Evolutionary conservation across 2,888 invertebrate species (phyloP), one percentile per base, ranked within the genome.

Genomic region (Aspidiotus destructor): DNA sequence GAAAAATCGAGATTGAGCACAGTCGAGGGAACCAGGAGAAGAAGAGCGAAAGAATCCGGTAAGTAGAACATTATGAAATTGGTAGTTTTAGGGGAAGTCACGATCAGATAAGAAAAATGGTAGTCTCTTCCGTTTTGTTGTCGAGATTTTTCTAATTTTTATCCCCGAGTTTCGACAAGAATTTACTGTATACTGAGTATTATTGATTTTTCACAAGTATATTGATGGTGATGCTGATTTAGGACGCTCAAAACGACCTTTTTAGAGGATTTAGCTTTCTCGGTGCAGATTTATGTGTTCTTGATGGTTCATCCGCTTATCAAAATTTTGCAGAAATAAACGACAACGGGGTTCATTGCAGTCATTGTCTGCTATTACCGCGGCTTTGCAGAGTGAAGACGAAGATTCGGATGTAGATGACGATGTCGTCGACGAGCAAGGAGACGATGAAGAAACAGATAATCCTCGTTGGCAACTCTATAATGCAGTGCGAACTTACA

Each of bases 381-480:
- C 85, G 11, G 80, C 83, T 8, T 76, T 85, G 62, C 78, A 80
- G 67, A 82, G 84, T 79, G 88, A 89, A 78, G 81, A 81, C 54
- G 81, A 81, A 57, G 80, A 84, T 70, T 81, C 81, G 28, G 83
- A 82, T 0, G 83, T 84, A 44, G 83, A 82, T 17, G 83, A 83
- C 11, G 81, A 80, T 13, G 85, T 85, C 11, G 85, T 83, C 0
- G 84, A 84, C 40, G 84, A 84, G 65, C 86, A 86, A 53, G 86
- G 85, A 69, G 83, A 82, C 44, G 84, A 84, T 58, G 79, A 78
- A 0, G 84, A 76, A 8, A 71, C 73, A 72, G 84, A 90, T 74
- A 89, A 90, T 69, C 92, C 92, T 0, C 88, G 89, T 75, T 96
- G 96, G 95, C 87, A 90, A 72, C 80, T 98, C 0, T 89, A 92